phyloP scores from a whole-genome alignment of 2,113 vertebrate species.

The Machaerirhynchus nigripectus region DNA sequence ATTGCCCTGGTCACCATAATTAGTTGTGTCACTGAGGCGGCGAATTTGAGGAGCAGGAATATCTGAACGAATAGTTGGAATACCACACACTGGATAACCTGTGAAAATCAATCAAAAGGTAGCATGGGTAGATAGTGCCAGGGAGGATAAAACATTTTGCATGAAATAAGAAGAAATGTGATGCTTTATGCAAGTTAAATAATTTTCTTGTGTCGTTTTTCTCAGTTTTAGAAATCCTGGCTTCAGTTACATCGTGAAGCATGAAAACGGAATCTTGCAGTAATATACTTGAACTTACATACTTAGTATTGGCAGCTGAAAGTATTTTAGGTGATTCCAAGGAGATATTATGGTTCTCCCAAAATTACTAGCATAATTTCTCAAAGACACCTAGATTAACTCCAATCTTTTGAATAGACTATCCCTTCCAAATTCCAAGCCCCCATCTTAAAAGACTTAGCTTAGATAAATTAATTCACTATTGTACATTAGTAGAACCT shows the following conservation, averaged over 20 bases:
- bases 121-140: neutral
- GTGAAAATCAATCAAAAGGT: neutral
- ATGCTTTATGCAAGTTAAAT: neutral
- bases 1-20: conserved; percentile 80
- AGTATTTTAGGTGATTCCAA: neutral
- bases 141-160: neutral
- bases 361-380: neutral
- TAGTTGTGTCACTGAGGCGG: conserved; percentile 75
- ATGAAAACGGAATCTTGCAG: neutral
- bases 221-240: neutral
- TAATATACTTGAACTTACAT: neutral
- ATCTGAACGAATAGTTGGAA: conserved; percentile 81
- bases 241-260: neutral
- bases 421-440: neutral
- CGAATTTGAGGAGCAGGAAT: conserved; percentile 75
- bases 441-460: neutral
- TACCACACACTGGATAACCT: conserved; percentile 75
- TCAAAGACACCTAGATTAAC: neutral
- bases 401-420: neutral
- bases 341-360: neutral
- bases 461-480: neutral
- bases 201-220: neutral
- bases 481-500: neutral
- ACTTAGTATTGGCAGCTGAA: neutral
- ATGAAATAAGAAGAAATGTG: neutral